These are phyloP conservation scores for Oryctolagus cuniculus DNA, from an alignment of 2,113 vertebrate species.

Conservation along the genomic window DNA sequence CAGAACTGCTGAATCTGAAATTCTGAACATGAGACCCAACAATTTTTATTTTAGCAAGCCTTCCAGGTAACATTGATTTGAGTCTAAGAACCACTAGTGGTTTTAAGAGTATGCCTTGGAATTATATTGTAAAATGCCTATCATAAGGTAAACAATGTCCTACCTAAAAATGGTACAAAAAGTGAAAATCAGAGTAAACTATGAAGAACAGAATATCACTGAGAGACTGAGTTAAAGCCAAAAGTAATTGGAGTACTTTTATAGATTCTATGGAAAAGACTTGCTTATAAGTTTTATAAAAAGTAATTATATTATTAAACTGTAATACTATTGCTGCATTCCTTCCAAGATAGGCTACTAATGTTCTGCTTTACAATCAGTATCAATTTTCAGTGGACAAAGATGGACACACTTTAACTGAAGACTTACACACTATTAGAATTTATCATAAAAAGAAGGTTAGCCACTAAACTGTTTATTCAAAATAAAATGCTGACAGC, in stretches of 20 bases:
- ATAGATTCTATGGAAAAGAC: neutral
- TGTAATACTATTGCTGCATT: neutral
- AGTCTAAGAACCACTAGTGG: neutral
- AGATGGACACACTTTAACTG: slow-evolving; percentile 20
- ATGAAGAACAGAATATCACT: neutral
- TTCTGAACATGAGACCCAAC: neutral
- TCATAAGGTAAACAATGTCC: neutral
- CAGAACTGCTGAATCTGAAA: slow-evolving; percentile 12
- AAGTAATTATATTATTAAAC: slow-evolving; percentile 43
- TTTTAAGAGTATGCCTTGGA: neutral
- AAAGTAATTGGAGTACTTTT: neutral
- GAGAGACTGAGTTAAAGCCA: neutral
- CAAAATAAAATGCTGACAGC: slow-evolving; percentile 49
- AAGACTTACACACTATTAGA: slow-evolving; percentile 23
- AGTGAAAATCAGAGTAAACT: neutral
- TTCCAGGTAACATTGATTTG: neutral
- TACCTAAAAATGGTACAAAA: neutral
- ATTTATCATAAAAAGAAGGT: neutral
- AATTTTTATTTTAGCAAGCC: neutral
- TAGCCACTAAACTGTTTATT: slow-evolving; percentile 10
- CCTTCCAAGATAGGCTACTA: neutral
- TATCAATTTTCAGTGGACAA: slow-evolving; percentile 48
- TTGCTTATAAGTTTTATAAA: neutral
- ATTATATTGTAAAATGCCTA: neutral
- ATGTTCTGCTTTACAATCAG: neutral